These are phyloP conservation scores for Apeira syringaria DNA, from an alignment of 2,888 invertebrate genomes.

Conservation along the genomic window DNA sequence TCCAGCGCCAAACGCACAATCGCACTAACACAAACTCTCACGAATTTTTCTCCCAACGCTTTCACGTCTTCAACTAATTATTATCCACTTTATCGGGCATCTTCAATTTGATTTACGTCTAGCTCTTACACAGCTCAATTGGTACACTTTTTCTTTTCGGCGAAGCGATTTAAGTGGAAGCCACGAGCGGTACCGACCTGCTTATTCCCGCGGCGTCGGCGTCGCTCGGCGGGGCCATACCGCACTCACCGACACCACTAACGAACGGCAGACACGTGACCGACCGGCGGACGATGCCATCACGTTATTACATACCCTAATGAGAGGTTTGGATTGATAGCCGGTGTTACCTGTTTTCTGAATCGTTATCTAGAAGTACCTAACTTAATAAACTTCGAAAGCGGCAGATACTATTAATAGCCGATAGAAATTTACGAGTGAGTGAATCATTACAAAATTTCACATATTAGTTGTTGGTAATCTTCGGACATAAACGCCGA, in stretches of 20 bases:
- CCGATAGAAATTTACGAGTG: constrained; percentile 17
- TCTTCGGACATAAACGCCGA: constrained; percentile 15
- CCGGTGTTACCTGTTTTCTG: constrained; percentile 20
- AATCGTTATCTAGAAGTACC: constrained; percentile 9
- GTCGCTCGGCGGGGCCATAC: too few species aligned
- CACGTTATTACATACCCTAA: constrained; percentile 45
- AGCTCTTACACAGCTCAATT: constrained; percentile 74
- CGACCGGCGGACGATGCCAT: constrained; percentile 34
- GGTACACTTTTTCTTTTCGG: constrained; percentile 80
- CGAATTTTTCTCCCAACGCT: constrained; percentile 83
- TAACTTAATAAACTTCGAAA: constrained; percentile 21
- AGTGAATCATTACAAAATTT: constrained; percentile 19
- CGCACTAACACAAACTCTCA: constrained; percentile 80
- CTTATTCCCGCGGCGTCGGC: constrained; percentile 34
- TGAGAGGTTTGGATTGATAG: constrained; percentile 50
- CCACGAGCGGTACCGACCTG: constrained; percentile 50
- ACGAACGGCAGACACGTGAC: constrained; percentile 36
- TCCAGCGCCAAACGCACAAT: constrained; percentile 78
- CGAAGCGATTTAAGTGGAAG: constrained; percentile 63
- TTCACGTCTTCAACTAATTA: constrained; percentile 83
- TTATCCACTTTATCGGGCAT: constrained; percentile 83
- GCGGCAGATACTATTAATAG: constrained; percentile 8
- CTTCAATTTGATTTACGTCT: constrained; percentile 83
- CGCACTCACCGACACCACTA: constrained; percentile 21
- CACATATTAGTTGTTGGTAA: constrained; percentile 12